phyloP scores from a whole-genome alignment of 2,797 vertebrate genomes.

The Coracias cyanogaster region DNA sequence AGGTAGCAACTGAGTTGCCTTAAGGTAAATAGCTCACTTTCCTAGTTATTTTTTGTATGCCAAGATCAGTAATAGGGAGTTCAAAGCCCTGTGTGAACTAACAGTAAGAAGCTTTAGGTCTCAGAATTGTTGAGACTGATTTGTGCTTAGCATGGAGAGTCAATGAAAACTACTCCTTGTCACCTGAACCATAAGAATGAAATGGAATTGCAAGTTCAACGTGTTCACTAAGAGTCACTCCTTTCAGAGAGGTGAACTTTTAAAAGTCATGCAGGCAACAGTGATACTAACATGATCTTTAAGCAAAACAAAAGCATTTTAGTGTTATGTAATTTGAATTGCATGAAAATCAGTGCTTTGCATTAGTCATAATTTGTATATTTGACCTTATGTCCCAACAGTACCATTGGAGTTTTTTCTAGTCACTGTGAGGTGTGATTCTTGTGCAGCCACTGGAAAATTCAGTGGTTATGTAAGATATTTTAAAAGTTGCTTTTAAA shows the following conservation, averaged over 20 bases:
- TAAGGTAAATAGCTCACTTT: not conserved
- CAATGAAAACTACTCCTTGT: not conserved
- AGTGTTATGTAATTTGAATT: not conserved
- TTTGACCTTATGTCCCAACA: accelerated
- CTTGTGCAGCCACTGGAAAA: slow-evolving; percentile 29
- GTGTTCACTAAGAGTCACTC: not conserved
- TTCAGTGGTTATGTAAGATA: slow-evolving; percentile 15
- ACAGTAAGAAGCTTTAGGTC: not conserved
- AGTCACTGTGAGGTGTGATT: not conserved
- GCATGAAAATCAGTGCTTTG: not conserved
- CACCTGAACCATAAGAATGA: not conserved
- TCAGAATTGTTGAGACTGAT: not conserved
- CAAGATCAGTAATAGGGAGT: not conserved
- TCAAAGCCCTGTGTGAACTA: not conserved
- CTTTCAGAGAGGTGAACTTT: not conserved
- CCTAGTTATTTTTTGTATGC: not conserved
- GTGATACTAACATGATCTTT: not conserved
- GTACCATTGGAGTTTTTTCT: not conserved
- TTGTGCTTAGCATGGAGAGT: not conserved
- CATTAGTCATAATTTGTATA: not conserved
- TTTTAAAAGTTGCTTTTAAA: slow-evolving; percentile 14
- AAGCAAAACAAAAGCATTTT: not conserved
- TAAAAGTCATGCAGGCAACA: not conserved
- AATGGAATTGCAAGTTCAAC: not conserved
- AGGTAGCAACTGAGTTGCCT: not conserved